Evolutionary conservation across 2,797 vertebrate genomes (phyloP).

Genomic region (Parambassis ranga): DNA sequence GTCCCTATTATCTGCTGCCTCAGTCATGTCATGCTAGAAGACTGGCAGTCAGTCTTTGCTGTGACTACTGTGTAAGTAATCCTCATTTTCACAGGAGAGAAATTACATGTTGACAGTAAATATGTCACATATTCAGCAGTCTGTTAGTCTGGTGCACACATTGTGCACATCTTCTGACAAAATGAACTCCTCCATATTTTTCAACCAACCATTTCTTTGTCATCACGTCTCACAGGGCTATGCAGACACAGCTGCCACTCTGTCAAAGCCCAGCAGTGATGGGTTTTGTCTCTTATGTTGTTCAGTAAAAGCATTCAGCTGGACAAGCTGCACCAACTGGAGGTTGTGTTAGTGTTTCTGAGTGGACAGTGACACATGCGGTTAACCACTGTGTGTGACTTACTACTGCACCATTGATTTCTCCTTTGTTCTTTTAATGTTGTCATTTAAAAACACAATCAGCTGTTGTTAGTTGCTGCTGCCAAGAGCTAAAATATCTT

Average conservation of each 20-base stretch:
- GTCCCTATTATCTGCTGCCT: too few species aligned
- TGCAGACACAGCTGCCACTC: neutral
- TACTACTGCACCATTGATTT: neutral
- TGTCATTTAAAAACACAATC: slow-evolving; percentile 16
- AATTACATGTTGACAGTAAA: neutral
- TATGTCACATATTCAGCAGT: too few species aligned
- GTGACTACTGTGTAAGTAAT: neutral
- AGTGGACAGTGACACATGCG: neutral
- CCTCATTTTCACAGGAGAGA: slow-evolving; percentile 1
- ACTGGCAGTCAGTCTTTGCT: neutral
- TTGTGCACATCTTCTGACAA: neutral
- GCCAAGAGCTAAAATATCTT: slow-evolving; percentile 1
- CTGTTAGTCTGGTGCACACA: neutral
- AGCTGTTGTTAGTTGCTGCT: neutral
- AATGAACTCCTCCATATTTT: neutral
- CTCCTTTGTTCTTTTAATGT: neutral
- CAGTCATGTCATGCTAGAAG: neutral
- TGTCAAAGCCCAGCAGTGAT: neutral
- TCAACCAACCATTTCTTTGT: neutral
- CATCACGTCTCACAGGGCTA: neutral
- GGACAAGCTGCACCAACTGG: neutral
- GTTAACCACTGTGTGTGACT: too few species aligned
- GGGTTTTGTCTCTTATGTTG: neutral
- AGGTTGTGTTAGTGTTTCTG: too few species aligned
- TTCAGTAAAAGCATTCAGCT: neutral